Conservation (phyloP, 2,113 vertebrate genomes). For the Oceanodroma tethys region DNA sequence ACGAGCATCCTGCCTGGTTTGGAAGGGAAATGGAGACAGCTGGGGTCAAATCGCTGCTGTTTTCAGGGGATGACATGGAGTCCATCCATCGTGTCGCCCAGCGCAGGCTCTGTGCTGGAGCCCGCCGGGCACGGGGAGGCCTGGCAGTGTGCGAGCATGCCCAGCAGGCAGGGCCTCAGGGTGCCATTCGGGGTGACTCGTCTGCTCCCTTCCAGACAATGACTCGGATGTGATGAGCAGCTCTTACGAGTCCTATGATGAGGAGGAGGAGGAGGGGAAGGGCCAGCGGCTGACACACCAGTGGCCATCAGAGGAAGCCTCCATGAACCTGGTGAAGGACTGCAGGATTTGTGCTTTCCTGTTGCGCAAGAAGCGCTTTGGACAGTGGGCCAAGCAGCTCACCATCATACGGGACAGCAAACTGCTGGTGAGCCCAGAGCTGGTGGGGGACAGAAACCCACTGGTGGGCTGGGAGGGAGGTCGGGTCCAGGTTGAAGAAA, state of each 20-base stretch:
- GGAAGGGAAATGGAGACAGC: background rate
- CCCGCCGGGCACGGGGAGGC: rapidly evolving
- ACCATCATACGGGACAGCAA: constrained; percentile 89
- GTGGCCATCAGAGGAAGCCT: constrained; percentile 88
- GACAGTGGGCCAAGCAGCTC: constrained; percentile 97
- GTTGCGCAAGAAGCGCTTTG: constrained; percentile 94
- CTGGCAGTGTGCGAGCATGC: background rate
- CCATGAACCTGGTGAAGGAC: constrained; percentile 85
- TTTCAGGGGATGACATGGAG: background rate
- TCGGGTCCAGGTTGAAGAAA: background rate
- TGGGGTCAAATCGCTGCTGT: background rate
- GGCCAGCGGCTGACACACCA: constrained; percentile 79
- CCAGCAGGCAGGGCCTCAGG: rapidly evolving
- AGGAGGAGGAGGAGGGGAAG: constrained; percentile 94
- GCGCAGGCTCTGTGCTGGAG: background rate
- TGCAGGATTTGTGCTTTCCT: constrained; percentile 94
- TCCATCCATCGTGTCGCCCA: background rate
- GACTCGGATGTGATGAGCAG: constrained; percentile 97
- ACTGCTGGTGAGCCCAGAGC: constrained; percentile 83
- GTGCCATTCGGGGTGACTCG: background rate
- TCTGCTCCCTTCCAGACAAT: constrained; percentile 80
- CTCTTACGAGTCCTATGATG: constrained; percentile 96
- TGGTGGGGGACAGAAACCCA: background rate
- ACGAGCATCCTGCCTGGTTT: background rate
- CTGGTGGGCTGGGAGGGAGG: background rate